These are phyloP conservation scores for Sinhomidia bicolor DNA, from an alignment of 2,888 invertebrate genomes.

Conservation along the genomic window DNA sequence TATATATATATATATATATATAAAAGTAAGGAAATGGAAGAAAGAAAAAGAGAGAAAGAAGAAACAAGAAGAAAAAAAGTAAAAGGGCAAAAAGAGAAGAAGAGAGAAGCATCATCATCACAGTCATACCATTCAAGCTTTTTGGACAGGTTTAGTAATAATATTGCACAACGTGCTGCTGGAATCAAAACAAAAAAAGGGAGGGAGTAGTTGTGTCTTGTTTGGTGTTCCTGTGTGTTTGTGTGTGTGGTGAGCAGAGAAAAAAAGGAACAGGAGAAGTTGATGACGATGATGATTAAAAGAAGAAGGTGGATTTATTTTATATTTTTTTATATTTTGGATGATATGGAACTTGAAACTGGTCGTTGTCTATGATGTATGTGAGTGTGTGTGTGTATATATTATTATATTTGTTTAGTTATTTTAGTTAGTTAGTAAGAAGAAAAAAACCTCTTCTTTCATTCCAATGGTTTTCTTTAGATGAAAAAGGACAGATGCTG, in stretches of 20 bases:
- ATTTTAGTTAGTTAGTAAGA: slow-evolving; percentile 25
- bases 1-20: background rate
- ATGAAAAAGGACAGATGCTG: slow-evolving; percentile 36
- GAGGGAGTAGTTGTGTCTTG: too few relatives aligned
- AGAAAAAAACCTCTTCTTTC: slow-evolving; percentile 17
- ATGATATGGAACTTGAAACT: slow-evolving; percentile 35
- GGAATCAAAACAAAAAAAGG: slow-evolving; percentile 57
- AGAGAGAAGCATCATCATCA: slow-evolving; percentile 33
- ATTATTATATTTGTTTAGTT: slow-evolving; percentile 39
- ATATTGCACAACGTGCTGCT: slow-evolving; percentile 71
- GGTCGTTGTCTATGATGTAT: too few relatives aligned
- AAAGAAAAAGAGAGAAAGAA: slow-evolving; percentile 67
- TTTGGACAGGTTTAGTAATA: slow-evolving; percentile 78
- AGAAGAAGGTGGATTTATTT: slow-evolving; percentile 57
- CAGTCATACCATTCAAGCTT: slow-evolving; percentile 67
- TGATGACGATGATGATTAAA: slow-evolving; percentile 69
- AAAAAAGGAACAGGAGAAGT: slow-evolving; percentile 49
- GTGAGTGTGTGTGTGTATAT: background rate
- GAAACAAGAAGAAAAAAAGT: slow-evolving; percentile 51
- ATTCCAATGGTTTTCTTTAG: slow-evolving; percentile 19
- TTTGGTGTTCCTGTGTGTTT: too few relatives aligned
- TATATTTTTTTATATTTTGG: too few relatives aligned
- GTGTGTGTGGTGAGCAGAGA: slow-evolving; percentile 47
- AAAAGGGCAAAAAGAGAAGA: background rate
- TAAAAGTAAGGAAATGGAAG: background rate